Evolutionary conservation across 2,797 vertebrate species (phyloP), one percentile per base, ranked within the genome.

Genomic region (Astyanax mexicanus): DNA sequence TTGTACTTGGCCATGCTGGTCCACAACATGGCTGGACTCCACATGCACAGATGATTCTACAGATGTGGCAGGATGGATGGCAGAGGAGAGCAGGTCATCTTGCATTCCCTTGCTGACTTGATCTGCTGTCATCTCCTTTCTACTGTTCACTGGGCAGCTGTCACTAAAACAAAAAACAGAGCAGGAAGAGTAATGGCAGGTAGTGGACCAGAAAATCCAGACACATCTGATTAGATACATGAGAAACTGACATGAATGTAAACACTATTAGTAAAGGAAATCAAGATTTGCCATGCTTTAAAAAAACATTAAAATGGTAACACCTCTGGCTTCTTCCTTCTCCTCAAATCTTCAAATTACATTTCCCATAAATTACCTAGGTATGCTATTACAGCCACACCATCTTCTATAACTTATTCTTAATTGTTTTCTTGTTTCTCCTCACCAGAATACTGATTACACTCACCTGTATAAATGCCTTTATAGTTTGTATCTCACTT

Each of bases 61-160:
- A 74, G 5, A 55, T 32, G 29, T 15, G 67, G 79, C 78, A 17
- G n/a, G 45, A 27, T 3, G 2, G 74, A 69, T n/a, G 55, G 49
- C 42, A 27, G 40, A 37, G 29, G 35, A 49, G 38, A 71, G 29
- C 29, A 70, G 80, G 52, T 29, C 32, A 66, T 77, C 73, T 9
- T 74, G 69, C 44, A 40, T 51, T 13, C 17, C 23, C n/a, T 49
- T 44, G 19, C 55, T 52, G 52, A 62, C 35, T 49, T 69, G 13
- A 68, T 65, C 66, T 38, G 51, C 52, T 69, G 71, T 86, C 80
- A 84, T 87, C 74, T 87, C 75, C 61, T 70, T 58, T 32, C 35
- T 38, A 23, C 35, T 49, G 21, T 51, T 60, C 54, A 32, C 12
- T 29, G 42, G 17, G 6, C 21, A 35, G 47, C 72, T 9, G 1